Evolutionary conservation across 2,797 vertebrate genomes (phyloP).

Genomic region (Macropus fuliginosus): DNA sequence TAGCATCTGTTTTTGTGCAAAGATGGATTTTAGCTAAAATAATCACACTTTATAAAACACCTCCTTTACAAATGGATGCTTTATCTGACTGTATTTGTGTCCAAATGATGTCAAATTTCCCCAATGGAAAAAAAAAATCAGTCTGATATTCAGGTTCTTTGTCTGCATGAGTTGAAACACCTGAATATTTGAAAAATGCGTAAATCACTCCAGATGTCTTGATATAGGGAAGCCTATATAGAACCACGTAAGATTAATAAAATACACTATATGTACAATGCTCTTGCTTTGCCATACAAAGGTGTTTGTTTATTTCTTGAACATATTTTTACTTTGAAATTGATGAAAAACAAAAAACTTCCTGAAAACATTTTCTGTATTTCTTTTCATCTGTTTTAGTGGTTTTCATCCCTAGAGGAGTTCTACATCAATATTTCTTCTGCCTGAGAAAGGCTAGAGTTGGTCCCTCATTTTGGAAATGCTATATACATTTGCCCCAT

Average conservation of each 20-base stretch:
- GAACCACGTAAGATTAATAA: no score
- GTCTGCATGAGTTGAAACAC: neutral
- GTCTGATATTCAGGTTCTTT: constrained; percentile 5
- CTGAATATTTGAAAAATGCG: constrained; percentile 7
- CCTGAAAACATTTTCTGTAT: constrained; percentile 16
- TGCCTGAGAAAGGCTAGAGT: neutral
- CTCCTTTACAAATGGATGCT: constrained; percentile 48
- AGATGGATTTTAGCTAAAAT: constrained; percentile 70
- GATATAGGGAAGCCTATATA: neutral
- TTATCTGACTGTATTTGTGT: constrained; percentile 37
- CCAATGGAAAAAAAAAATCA: neutral
- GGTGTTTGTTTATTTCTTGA: constrained; percentile 27
- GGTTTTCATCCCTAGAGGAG: neutral
- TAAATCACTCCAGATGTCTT: neutral
- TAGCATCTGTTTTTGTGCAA: constrained; percentile 53
- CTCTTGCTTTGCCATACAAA: neutral
- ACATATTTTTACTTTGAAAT: constrained; percentile 8
- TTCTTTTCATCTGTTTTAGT: neutral
- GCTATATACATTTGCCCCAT: neutral
- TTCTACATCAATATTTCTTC: constrained; percentile 8
- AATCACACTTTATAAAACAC: constrained; percentile 66
- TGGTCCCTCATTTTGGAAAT: neutral
- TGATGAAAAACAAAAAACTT: constrained; percentile 15
- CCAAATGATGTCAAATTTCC: constrained; percentile 25
- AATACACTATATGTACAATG: neutral